Evolutionary conservation across 2,888 invertebrate genomes (phyloP), one percentile per base, ranked within the genome.

Genomic region (Callyntrura sp.): DNA sequence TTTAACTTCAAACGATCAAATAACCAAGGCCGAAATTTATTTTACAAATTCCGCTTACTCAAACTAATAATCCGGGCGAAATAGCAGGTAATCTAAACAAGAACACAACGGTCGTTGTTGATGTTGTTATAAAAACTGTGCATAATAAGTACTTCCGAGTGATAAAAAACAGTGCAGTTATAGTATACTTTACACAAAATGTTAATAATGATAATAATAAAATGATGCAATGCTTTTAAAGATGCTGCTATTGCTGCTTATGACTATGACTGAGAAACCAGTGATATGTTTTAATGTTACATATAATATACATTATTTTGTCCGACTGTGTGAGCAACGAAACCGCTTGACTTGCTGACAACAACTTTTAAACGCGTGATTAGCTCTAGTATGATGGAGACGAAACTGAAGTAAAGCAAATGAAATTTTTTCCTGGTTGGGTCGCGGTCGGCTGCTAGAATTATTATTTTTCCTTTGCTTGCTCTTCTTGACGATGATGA

Each of bases 291-390:
- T 73, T 73, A 48, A 73, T 73, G 48, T 14, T 73, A 48, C 73
- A 73, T 48, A 73, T 73, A 45, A 73, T 73, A 45, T 23, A 45
- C 45, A 73, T 73, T 73, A 48, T 73, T 73, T 62, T 76, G 55
- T 60, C 55, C 35, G 43, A 73, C 60, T 43, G 11, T 43, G 70
- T 45, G 73, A 70, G 35, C 57, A 48, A 20, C 60, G 35, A 20
- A 25, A n/a, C 62, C 9, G 57, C 73, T 83, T 68, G 65, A 86
- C 86, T 86, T 86, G 86, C 86, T 86, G 86, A 86, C 86, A 86
- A 79, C 86, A 79, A 86, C 79, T 86, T 79, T 76, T 78, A 55
- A 86, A 79, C 55, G 76, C 85, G 60, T 86, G 79, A 86, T 86
- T 86, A 86, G 51, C 86, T 48, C 73, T 23, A 14, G 43, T 25